Percentiles rank a stretch among this genome's conserved stretches.
These are phyloP conservation scores for Xenentodon cancila DNA, from an alignment of 2,797 vertebrate species.

Conservation along the genomic window DNA sequence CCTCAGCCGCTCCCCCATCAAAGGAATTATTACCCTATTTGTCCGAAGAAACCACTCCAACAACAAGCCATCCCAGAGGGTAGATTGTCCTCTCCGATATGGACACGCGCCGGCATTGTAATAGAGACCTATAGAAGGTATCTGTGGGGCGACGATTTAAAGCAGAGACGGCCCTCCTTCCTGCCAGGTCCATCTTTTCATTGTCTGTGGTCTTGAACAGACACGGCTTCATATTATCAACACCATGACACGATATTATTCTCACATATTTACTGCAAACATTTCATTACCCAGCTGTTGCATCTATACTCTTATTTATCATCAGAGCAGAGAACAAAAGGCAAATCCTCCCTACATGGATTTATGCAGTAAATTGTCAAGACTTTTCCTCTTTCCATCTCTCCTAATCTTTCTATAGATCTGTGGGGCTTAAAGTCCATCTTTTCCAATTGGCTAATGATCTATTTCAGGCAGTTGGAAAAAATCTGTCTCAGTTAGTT, in stretches of 20 bases:
- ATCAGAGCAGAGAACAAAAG: slow-evolving; percentile 26
- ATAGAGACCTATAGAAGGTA: slow-evolving; percentile 48
- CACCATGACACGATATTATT: slow-evolving; percentile 52
- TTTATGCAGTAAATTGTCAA: slow-evolving; percentile 28
- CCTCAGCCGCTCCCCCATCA: slow-evolving; percentile 57
- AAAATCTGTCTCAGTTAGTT: slow-evolving; percentile 81
- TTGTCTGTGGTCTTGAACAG: slow-evolving; percentile 38
- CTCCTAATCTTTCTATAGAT: slow-evolving; percentile 68
- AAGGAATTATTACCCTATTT: slow-evolving; percentile 73
- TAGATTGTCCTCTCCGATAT: slow-evolving; percentile 46
- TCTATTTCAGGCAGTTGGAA: slow-evolving; percentile 77
- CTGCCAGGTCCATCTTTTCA: slow-evolving; percentile 49
- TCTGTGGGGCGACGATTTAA: slow-evolving; percentile 46
- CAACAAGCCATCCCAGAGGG: slow-evolving; percentile 31
- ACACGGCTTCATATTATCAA: slow-evolving; percentile 62
- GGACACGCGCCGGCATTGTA: slow-evolving; percentile 40
- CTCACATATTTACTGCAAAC: slow-evolving; percentile 60
- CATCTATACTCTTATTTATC: slow-evolving; percentile 38
- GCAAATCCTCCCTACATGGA: slow-evolving; percentile 13
- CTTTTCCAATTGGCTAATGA: slow-evolving; percentile 78
- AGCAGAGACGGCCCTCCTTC: slow-evolving; percentile 24
- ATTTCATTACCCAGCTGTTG: slow-evolving; percentile 57
- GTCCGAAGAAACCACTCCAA: slow-evolving; percentile 18
- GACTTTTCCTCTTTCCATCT: slow-evolving; percentile 40
- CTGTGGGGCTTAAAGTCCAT: slow-evolving; percentile 66